Evolutionary conservation across 2,888 invertebrate species (phyloP).

Genomic region (Nymphalis urticae): DNA sequence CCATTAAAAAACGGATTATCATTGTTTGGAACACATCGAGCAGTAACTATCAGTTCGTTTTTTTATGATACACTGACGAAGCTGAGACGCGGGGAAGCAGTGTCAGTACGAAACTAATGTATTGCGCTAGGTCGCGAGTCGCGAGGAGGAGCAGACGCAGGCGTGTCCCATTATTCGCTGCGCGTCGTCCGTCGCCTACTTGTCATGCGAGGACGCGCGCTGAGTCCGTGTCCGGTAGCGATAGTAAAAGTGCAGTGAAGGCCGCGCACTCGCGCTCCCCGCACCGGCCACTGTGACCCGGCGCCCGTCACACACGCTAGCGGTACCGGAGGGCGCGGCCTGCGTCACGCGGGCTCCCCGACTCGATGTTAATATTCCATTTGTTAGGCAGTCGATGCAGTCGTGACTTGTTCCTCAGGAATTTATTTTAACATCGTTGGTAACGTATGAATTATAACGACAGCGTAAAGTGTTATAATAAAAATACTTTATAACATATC

Average conservation of each 20-base stretch:
- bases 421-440: neutral
- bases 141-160: too few species aligned
- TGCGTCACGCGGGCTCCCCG: neutral
- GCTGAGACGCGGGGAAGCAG: too few species aligned
- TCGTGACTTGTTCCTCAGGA: too few species aligned
- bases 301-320: neutral
- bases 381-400: neutral
- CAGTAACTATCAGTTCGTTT: too few species aligned
- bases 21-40: too few species aligned
- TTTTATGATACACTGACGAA: too few species aligned
- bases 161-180: too few species aligned
- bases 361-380: neutral
- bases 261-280: neutral
- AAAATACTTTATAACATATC: neutral
- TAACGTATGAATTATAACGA: neutral
- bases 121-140: neutral
- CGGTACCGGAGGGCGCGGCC: neutral
- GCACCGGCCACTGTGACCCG: too few species aligned
- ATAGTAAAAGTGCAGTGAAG: constrained; percentile 27
- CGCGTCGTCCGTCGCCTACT: neutral
- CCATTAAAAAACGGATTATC: too few species aligned
- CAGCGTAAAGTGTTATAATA: neutral
- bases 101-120: neutral
- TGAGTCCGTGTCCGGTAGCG: neutral
- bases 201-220: constrained; percentile 11